A percentile compares a stretch with the other conserved stretches of the same genome.
Conservation (phyloP, 2,888 invertebrate species). For the Pasiphila rectangulata region DNA sequence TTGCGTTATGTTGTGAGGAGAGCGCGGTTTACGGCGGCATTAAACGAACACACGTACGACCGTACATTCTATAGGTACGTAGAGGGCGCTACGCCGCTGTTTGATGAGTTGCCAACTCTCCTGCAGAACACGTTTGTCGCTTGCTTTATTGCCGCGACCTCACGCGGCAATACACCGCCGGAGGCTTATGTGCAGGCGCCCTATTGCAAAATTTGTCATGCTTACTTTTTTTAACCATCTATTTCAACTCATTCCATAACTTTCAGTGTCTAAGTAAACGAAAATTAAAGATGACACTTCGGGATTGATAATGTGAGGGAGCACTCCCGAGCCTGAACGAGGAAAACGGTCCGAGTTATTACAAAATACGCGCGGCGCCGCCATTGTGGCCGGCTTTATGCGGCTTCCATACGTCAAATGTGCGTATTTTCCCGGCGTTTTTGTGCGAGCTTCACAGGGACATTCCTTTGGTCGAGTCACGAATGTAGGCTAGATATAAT, state of each 20-base stretch:
- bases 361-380: constrained; percentile 13
- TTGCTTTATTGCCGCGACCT: too few relatives aligned
- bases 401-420: constrained; percentile 24
- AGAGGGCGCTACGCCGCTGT: too few relatives aligned
- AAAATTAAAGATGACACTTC: constrained; percentile 10
- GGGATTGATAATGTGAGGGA: constrained; percentile 6
- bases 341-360: constrained; percentile 3
- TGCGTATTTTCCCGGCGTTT: constrained; percentile 14
- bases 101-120: constrained; percentile 7
- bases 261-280: constrained; percentile 3
- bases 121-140: background rate
- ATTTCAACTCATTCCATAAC: constrained; percentile 3
- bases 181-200: too few relatives aligned
- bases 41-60: constrained; percentile 24
- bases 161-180: too few relatives aligned
- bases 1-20: constrained; percentile 21
- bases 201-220: too few relatives aligned
- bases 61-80: too few relatives aligned
- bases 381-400: constrained; percentile 21
- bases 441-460: too few relatives aligned
- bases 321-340: background rate
- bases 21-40: constrained; percentile 21
- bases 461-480: too few relatives aligned
- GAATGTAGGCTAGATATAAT: too few relatives aligned
- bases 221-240: constrained; percentile 2